phyloP scores from a whole-genome alignment of 2,797 vertebrate species.

The Thaleichthys pacificus region DNA sequence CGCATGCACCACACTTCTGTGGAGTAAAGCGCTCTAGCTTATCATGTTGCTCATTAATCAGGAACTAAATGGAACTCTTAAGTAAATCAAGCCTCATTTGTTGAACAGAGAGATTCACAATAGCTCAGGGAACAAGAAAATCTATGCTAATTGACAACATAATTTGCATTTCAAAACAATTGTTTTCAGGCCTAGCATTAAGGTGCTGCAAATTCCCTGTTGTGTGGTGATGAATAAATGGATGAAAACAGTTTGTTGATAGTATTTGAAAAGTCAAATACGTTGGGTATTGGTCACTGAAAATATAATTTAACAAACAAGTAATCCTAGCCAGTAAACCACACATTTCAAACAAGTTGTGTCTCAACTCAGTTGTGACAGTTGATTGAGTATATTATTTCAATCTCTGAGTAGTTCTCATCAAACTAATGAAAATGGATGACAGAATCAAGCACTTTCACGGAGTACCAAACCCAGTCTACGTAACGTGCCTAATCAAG shows the following conservation, averaged over 20 bases:
- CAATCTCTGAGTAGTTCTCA: background rate
- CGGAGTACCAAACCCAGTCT: background rate
- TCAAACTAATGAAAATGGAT: background rate
- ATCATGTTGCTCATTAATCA: constrained; percentile 43
- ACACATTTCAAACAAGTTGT: background rate
- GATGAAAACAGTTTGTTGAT: constrained; percentile 19
- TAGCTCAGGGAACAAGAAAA: constrained; percentile 36
- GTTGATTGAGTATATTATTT: background rate
- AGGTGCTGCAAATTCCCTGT: constrained; percentile 24
- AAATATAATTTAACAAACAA: background rate
- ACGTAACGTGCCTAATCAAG: background rate
- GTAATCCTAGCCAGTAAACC: background rate
- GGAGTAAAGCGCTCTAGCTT: constrained; percentile 4
- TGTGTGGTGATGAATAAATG: constrained; percentile 14
- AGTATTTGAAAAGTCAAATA: background rate
- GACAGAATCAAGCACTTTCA: background rate
- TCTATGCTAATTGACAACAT: constrained; percentile 43
- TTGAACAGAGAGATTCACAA: constrained; percentile 40
- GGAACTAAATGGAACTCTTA: constrained; percentile 42
- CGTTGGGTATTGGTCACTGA: background rate
- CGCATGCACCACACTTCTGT: background rate
- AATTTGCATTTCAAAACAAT: constrained; percentile 43
- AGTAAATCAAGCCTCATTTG: constrained; percentile 44
- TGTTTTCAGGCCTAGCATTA: constrained; percentile 17
- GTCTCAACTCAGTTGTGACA: background rate